Conservation (phyloP, 2,888 invertebrate genomes). For the Chrysotoxum bicinctum region DNA sequence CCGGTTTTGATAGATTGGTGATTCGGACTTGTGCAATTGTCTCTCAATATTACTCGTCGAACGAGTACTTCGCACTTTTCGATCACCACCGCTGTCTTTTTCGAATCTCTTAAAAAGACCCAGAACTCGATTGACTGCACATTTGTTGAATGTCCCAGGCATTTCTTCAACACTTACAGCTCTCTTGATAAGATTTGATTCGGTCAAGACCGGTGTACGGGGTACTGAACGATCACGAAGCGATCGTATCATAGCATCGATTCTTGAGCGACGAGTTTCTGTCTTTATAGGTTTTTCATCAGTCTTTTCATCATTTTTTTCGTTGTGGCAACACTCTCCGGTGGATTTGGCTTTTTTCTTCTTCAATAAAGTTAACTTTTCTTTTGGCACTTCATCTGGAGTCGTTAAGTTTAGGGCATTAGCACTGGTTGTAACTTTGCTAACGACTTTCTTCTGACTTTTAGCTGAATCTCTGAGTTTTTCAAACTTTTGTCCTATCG, state of each 20-base stretch:
- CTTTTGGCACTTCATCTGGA: conserved; percentile 73
- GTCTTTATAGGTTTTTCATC: conserved; percentile 76
- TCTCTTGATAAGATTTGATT: conserved; percentile 86
- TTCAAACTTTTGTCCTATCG: conserved; percentile 89
- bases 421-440: conserved; percentile 62
- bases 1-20: conserved; percentile 77
- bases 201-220: conserved; percentile 83
- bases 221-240: conserved; percentile 87
- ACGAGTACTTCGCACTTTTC: conserved; percentile 78
- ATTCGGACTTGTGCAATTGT: conserved; percentile 76
- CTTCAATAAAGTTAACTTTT: conserved; percentile 82
- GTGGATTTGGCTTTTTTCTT: conserved; percentile 79
- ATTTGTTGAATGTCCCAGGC: conserved; percentile 84
- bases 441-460: conserved; percentile 78
- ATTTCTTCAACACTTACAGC: conserved; percentile 89
- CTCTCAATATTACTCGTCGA: conserved; percentile 80
- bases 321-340: conserved; percentile 49
- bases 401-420: conserved; percentile 77
- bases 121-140: conserved; percentile 89
- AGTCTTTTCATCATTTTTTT: conserved; percentile 45
- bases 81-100: conserved; percentile 83
- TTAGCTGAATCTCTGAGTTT: conserved; percentile 84
- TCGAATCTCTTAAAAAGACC: conserved; percentile 90
- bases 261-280: conserved; percentile 81
- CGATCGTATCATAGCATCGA: conserved; percentile 84